Conservation (phyloP, 2,797 vertebrate genomes). For the Anabas testudineus region DNA sequence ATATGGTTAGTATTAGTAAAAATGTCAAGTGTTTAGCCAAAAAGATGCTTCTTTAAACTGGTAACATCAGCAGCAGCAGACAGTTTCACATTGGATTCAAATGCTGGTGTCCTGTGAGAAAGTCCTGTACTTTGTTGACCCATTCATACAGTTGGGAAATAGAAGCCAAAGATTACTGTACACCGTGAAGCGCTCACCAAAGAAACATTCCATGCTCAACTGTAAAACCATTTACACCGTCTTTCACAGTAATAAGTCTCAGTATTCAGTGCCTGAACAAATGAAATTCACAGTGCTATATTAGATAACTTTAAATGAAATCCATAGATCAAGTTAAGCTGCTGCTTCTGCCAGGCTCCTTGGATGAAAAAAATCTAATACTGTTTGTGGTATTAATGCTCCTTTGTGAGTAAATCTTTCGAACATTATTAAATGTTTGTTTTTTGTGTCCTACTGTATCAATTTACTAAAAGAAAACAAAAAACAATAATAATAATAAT, state of each 20-base stretch:
- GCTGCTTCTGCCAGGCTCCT: slow-evolving; percentile 52
- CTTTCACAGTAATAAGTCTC: slow-evolving; percentile 68
- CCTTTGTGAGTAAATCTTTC: slow-evolving; percentile 54
- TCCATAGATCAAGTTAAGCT: slow-evolving; percentile 78
- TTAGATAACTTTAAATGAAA: slow-evolving; percentile 80
- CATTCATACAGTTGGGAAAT: too few species aligned
- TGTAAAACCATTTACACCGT: slow-evolving; percentile 56
- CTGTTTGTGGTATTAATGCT: slow-evolving; percentile 68
- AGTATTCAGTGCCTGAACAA: slow-evolving; percentile 63
- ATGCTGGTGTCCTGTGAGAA: too few species aligned
- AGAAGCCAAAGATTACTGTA: neutral
- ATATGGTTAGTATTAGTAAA: too few species aligned
- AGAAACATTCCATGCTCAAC: slow-evolving; percentile 50
- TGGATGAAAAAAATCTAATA: slow-evolving; percentile 53
- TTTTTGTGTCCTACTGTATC: slow-evolving; percentile 32
- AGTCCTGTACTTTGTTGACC: too few species aligned
- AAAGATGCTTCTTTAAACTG: too few species aligned
- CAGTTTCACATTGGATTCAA: too few species aligned
- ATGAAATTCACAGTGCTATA: slow-evolving; percentile 70
- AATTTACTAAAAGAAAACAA: slow-evolving; percentile 24
- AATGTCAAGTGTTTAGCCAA: too few species aligned
- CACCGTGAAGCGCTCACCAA: slow-evolving; percentile 20
- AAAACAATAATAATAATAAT: slow-evolving; percentile 15
- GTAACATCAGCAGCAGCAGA: too few species aligned
- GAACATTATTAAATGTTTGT: slow-evolving; percentile 55